Evolutionary conservation across 2,888 invertebrate genomes (phyloP), one percentile per base, ranked within the genome.

Genomic region (Osmoderma eremita): DNA sequence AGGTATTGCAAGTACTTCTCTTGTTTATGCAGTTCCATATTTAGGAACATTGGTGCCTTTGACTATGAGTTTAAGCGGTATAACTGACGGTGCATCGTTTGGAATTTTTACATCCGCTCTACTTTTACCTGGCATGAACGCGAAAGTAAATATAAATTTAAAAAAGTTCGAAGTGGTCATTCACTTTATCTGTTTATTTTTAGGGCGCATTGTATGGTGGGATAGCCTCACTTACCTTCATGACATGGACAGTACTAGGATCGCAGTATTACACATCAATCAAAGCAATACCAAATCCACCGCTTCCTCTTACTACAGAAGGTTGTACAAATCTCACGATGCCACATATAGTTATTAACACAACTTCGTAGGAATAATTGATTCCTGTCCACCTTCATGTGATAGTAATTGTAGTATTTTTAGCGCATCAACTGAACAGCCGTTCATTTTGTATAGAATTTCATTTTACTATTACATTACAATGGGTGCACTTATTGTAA

Each of bases 1-100:
- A 6, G 95, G 95, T 0, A 78, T 89, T 0, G 76, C 92, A 13
- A 92, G 92, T 15, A 92, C 95, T 72, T 89, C 84, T 0, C 82
- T 96, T n/a, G 85, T 88, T 1, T 88, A 88, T 81, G 78, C 86
- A 13, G 84, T 88, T 0, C 86, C 88, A 62, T 85, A 86, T 67
- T 78, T 92, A 53, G 91, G 91, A 53, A 86, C 88, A 8, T 82
- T 92, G 36, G 84, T 91, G 67, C 88, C 90, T 76, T 86, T 91
- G 2, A 84, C 86, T 0, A 83, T 87, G 24, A 87, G 87, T 42
- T 85, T 89, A 12, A 86, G 87, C n/a, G 89, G 90, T 0, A 84
- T 89, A 0, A 86, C 88, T 0, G 86, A 88, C 22, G 90, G 90
- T 0, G 87, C 90, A 0, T 78, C 88, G 4, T 81, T 90, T 1